These are phyloP conservation scores for Drosophila putrida DNA, from an alignment of 2,888 invertebrate genomes.

Conservation along the genomic window DNA sequence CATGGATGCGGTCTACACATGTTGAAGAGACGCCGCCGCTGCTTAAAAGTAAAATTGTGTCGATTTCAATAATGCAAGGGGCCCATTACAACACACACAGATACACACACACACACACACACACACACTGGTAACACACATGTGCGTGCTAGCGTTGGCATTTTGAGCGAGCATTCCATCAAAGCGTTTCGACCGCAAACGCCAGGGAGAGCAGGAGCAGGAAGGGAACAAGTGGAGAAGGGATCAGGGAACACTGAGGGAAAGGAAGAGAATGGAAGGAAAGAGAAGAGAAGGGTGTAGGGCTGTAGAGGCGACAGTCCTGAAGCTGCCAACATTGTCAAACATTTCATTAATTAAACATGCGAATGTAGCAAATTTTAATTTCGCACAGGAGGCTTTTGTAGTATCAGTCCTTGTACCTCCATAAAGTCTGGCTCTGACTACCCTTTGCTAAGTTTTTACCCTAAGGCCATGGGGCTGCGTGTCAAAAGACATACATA, in stretches of 20 bases:
- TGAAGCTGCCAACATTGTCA: constrained; percentile 67
- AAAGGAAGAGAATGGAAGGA: neutral
- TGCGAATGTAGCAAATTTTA: constrained; percentile 79
- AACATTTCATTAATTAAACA: constrained; percentile 83
- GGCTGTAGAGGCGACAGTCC: constrained; percentile 20
- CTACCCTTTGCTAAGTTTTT: constrained; percentile 56
- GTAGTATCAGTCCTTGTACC: constrained; percentile 29
- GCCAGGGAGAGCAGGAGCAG: constrained; percentile 44
- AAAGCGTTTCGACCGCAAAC: constrained; percentile 71
- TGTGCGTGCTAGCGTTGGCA: constrained; percentile 72
- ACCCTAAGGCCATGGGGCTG: constrained; percentile 55
- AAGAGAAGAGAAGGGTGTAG: neutral
- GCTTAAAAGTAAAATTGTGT: constrained; percentile 80
- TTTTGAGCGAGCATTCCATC: constrained; percentile 75
- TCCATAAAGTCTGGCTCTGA: constrained; percentile 65
- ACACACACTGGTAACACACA: constrained; percentile 20
- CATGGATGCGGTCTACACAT: constrained; percentile 60
- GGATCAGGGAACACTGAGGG: neutral
- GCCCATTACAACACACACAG: constrained; percentile 67
- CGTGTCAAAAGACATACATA: constrained; percentile 79
- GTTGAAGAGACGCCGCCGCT: constrained; percentile 57
- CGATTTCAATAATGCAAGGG: constrained; percentile 79
- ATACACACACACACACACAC: constrained; percentile 26
- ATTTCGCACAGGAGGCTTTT: constrained; percentile 66
- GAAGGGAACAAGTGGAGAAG: neutral